Conservation (phyloP, 2,113 vertebrate genomes). For the Polypterus bichir region DNA sequence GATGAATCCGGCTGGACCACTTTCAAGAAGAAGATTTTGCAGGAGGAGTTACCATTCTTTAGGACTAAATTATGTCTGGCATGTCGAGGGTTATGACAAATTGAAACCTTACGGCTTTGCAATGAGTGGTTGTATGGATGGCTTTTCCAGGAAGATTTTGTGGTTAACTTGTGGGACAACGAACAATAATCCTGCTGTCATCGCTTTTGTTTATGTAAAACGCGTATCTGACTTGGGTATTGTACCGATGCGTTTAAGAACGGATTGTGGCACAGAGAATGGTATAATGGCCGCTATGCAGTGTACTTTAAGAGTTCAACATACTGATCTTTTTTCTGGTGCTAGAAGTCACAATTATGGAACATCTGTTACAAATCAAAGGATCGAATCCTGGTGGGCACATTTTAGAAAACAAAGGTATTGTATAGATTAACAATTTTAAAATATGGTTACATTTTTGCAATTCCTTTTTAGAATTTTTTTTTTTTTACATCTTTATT, state of each 20-base stretch:
- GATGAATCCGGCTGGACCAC: conserved; percentile 15
- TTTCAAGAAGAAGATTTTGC: conserved; percentile 12
- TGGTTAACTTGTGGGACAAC: conserved; percentile 22
- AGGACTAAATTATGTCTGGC: conserved; percentile 24
- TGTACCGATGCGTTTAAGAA: conserved; percentile 17
- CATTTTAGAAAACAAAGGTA: background rate
- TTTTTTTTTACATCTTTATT: too few species aligned
- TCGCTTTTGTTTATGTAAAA: conserved; percentile 14
- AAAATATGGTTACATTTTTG: too few species aligned
- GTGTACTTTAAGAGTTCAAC: conserved; percentile 10
- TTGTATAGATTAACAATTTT: background rate
- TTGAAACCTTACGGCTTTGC: conserved; percentile 22
- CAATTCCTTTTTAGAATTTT: too few species aligned
- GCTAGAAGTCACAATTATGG: conserved; percentile 22
- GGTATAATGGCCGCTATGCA: conserved; percentile 17
- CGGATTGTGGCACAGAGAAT: conserved; percentile 22
- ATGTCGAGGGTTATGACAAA: conserved; percentile 25
- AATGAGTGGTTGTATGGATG: conserved; percentile 24
- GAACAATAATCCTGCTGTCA: conserved; percentile 16
- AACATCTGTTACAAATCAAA: conserved; percentile 16
- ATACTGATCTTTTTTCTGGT: conserved; percentile 14
- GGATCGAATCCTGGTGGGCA: conserved; percentile 18
- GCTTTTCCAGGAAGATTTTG: conserved; percentile 22
- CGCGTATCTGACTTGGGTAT: conserved; percentile 18
- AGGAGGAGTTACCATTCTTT: conserved; percentile 19